phyloP scores from a whole-genome alignment of 2,113 vertebrate genomes.

The Aptenodytes patagonicus region DNA sequence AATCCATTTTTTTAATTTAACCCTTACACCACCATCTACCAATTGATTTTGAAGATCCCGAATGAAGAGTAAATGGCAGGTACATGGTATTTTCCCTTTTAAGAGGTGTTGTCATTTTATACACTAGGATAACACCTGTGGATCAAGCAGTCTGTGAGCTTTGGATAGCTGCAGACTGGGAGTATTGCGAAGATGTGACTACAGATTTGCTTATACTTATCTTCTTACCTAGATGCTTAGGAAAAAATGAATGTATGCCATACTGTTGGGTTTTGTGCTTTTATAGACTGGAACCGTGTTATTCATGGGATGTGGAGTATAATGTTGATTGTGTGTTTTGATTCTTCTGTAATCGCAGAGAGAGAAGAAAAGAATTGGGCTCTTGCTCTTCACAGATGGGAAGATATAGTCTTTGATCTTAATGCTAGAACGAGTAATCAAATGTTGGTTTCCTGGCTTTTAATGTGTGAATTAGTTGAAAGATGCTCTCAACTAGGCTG shows the following conservation, averaged over 20 bases:
- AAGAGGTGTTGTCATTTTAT: not conserved
- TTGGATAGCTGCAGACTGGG: not conserved
- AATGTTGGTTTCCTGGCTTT: not conserved
- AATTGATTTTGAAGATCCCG: not conserved
- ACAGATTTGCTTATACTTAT: not conserved
- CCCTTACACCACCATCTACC: not conserved
- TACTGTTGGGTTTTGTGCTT: not conserved
- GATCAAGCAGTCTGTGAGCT: not conserved
- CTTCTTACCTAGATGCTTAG: not conserved
- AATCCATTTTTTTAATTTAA: not conserved
- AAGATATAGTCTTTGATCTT: slow-evolving; percentile 26
- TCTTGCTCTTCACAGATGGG: not conserved
- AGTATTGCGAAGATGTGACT: not conserved
- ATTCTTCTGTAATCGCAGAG: not conserved
- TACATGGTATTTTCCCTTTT: not conserved
- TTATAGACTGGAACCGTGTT: not conserved
- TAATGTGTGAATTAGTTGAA: slow-evolving; percentile 23
- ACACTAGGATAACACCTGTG: not conserved
- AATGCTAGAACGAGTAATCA: not conserved
- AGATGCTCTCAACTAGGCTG: not conserved
- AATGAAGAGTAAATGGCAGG: not conserved
- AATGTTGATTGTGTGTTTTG: not conserved
- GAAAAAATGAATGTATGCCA: not conserved
- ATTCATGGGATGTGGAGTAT: not conserved
- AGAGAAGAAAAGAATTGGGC: not conserved